Evolutionary conservation across 2,113 vertebrate genomes (phyloP).

Genomic region (Grantiella picta): DNA sequence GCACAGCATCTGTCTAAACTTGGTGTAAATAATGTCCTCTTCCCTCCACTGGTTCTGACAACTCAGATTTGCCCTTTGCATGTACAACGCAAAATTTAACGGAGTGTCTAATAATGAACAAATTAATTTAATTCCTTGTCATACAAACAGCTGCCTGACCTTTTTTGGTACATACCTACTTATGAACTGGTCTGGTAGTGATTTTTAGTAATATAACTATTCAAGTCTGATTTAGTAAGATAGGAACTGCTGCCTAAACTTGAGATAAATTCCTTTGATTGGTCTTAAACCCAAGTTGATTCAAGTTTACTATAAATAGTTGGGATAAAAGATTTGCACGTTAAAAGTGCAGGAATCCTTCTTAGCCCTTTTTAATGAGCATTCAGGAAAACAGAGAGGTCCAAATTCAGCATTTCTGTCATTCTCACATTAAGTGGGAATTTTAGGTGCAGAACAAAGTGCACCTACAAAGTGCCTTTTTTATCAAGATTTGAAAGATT

Average conservation of each 20-base stretch:
- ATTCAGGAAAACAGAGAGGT: background rate
- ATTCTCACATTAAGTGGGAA: background rate
- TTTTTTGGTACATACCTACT: background rate
- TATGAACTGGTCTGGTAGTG: background rate
- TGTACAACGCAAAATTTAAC: background rate
- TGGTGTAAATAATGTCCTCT: background rate
- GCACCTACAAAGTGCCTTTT: background rate
- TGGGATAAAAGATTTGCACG: background rate
- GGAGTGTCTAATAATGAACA: background rate
- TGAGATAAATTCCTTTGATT: background rate
- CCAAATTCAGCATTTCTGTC: background rate
- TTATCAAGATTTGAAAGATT: background rate
- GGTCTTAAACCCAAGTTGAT: background rate
- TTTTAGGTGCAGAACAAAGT: background rate
- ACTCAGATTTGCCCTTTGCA: background rate
- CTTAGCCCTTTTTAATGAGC: background rate
- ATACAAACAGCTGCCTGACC: background rate
- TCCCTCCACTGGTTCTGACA: background rate
- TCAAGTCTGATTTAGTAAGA: background rate
- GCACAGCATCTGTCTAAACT: background rate
- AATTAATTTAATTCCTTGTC: background rate
- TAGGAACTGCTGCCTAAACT: background rate
- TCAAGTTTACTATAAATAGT: background rate
- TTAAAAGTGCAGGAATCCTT: background rate
- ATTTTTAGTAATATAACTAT: background rate